Evolutionary conservation across 2,888 invertebrate genomes (phyloP), one percentile per base, ranked within the genome.

Genomic region (Hedya salicella): DNA sequence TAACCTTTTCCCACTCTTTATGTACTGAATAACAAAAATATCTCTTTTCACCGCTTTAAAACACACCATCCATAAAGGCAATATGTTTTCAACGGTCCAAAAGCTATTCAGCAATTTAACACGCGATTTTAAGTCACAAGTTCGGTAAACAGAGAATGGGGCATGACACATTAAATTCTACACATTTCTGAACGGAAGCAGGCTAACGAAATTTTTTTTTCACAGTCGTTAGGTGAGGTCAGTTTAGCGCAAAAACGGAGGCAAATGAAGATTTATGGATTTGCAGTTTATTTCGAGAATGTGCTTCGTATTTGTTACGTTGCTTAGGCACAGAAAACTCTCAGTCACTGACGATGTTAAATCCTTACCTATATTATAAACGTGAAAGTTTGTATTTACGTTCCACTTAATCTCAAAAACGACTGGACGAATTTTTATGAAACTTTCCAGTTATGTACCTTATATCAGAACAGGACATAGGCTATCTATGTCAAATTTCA

Each of bases 21-120:
- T 32, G 17, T n/a, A 44, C 6, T 5, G 56, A 30, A 42, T 56
- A 56, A 57, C 56, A 32, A 57, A 57, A 57, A 57, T 44, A 57
- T 57, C 21, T 21, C 54, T 46, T 56, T 54, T 19, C 17, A 56
- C 42, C 16, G 42, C 25, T 56, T 42, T n/a, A 44, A 56, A 56
- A n/a, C 3, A 13, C 5, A 30, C 11, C 30, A 16, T n/a, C 9
- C 16, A 17, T 8, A 14, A 21, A 17, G 6, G 16, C 2, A 1
- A 16, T 17, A 17, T n/a, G 16, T 30, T 17, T 17, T n/a, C 13
- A 19, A 53, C 25, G 6, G n/a, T n/a, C 8, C 6, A 19, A n/a
- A n/a, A 39, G 19, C 39, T 3, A 36, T 53, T 39, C 8, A 8
- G n/a, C 9, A 19, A 17, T 16, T 39, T 39, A 36, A 17, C 2